Evolutionary conservation across 2,797 vertebrate species (phyloP).

Genomic region (Microctenopoma lineatum): DNA sequence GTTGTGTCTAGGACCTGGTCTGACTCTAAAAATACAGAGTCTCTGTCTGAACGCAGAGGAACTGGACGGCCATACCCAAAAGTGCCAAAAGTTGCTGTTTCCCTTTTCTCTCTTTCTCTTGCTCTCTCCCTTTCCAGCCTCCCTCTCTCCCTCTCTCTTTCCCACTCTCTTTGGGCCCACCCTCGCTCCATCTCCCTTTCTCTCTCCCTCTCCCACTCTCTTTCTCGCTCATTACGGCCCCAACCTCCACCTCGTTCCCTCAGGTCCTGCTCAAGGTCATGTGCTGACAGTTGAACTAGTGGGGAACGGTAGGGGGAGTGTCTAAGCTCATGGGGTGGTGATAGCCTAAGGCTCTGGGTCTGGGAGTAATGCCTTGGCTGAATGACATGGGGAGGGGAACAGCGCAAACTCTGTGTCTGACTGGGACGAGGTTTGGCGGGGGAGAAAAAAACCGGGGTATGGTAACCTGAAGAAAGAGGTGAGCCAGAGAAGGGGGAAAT

Average conservation of each 20-base stretch:
- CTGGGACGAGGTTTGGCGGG: conserved; percentile 81
- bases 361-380: conserved; percentile 80
- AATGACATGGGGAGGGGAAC: conserved; percentile 76
- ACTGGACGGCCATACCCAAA: conserved; percentile 72
- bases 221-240: conserved; percentile 72
- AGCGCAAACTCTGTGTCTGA: conserved; percentile 82
- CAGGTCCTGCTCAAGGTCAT: conserved; percentile 77
- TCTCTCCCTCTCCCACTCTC: conserved; percentile 74
- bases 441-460: conserved; percentile 84
- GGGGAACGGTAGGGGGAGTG: conserved; percentile 74
- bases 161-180: conserved; percentile 79
- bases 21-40: conserved; percentile 75
- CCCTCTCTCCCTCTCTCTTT: conserved; percentile 76
- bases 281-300: conserved; percentile 76
- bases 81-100: conserved; percentile 74
- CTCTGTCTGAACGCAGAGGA: conserved; percentile 72
- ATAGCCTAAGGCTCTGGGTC: conserved; percentile 79
- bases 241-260: conserved; percentile 70
- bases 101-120: conserved; percentile 75
- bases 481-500: conserved; percentile 83
- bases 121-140: conserved; percentile 74
- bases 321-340: conserved; percentile 71
- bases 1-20: conserved; percentile 78
- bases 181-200: conserved; percentile 77
- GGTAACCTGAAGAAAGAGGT: conserved; percentile 83